phyloP scores from a whole-genome alignment of 2,113 vertebrate genomes.

The Ramphastos sulfuratus region DNA sequence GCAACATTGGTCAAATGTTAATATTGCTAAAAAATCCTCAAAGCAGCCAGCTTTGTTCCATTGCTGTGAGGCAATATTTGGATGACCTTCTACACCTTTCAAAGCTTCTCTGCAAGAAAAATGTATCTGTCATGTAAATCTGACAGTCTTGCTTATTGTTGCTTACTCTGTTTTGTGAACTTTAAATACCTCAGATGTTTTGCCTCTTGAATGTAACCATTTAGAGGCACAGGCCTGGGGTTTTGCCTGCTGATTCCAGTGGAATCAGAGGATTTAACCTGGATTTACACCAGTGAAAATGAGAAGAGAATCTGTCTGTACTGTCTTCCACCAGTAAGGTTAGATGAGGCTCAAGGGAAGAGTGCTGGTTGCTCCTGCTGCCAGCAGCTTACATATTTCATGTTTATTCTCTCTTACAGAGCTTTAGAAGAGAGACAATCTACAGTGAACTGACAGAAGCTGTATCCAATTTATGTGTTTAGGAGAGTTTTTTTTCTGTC shows the following conservation, averaged over 20 bases:
- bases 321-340: neutral
- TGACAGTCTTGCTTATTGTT: neutral
- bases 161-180: neutral
- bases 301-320: neutral
- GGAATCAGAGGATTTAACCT: neutral
- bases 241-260: neutral
- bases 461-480: neutral
- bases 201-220: neutral
- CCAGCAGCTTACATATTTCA: neutral
- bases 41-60: neutral
- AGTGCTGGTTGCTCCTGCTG: neutral
- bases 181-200: neutral
- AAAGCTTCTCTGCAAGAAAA: conserved; percentile 1
- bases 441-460: neutral
- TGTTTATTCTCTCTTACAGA: neutral
- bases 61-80: neutral
- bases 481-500: neutral
- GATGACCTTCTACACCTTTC: neutral
- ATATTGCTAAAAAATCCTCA: neutral
- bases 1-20: neutral
- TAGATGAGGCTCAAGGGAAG: neutral
- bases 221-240: neutral
- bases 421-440: neutral
- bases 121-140: neutral
- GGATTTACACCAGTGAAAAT: neutral